Evolutionary conservation across 2,113 vertebrate genomes (phyloP).

Genomic region (Maccullochella peelii): DNA sequence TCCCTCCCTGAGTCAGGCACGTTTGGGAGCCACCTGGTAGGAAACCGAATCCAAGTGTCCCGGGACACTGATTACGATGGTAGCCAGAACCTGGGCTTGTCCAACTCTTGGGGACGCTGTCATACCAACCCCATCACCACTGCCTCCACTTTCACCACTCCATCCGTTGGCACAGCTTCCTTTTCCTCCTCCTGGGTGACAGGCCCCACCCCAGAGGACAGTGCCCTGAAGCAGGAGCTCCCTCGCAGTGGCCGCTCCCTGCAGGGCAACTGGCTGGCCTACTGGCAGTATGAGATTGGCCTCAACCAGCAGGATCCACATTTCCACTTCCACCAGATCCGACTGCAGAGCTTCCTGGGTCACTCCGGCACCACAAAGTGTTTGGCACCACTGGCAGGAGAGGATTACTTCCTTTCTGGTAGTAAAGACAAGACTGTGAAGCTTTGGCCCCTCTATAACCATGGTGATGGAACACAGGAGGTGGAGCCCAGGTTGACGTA

Average conservation of each 20-base stretch:
- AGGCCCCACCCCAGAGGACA: constrained; percentile 84
- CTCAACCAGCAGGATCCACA: constrained; percentile 94
- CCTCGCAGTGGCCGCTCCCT: constrained; percentile 90
- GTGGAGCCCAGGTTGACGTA: constrained; percentile 89
- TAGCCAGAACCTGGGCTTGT: constrained; percentile 65
- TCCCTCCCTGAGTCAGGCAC: constrained; percentile 91
- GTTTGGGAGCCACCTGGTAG: constrained; percentile 94
- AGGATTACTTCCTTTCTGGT: constrained; percentile 97
- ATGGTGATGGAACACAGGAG: constrained; percentile 92
- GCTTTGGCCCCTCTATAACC: constrained; percentile 96
- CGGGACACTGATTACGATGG: constrained; percentile 77
- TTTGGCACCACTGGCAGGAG: constrained; percentile 89
- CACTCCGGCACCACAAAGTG: constrained; percentile 93
- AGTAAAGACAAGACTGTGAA: constrained; percentile 97
- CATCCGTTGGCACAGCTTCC: constrained; percentile 61
- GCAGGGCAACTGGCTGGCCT: constrained; percentile 97
- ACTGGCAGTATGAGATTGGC: constrained; percentile 98
- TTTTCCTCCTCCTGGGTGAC: constrained; percentile 78
- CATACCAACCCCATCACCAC: constrained; percentile 55
- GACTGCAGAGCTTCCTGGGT: constrained; percentile 94
- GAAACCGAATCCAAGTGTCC: constrained; percentile 96
- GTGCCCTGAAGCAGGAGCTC: constrained; percentile 91
- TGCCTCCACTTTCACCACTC: constrained; percentile 73
- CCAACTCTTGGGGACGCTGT: constrained; percentile 79
- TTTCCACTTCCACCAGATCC: constrained; percentile 98